Base-by-base conservation (phyloP, 2,888 invertebrate genomes). In the Rhopalosiphum nymphaeae region DNA sequence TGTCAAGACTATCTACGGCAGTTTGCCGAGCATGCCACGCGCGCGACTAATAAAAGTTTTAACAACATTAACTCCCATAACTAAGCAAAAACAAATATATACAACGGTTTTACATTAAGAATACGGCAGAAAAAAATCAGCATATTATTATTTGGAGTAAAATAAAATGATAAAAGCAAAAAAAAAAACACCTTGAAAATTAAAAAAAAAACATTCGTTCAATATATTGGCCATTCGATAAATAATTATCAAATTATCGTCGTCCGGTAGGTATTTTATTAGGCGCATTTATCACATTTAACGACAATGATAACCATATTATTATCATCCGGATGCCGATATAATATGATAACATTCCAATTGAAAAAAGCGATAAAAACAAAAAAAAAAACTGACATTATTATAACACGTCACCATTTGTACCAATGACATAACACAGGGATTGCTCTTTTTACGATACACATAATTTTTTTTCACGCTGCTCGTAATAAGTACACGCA, bases 21-120 rank as follows among this genome's bases (percentile, higher is more conserved):
- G 61, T 67, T n/a, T 67, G n/a, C 26, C 26, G 46, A 78, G 78
- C 36, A 91, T 84, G 53, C 78, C 42, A 91, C 44, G 85, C n/a
- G 85, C n/a, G 46, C 57, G 29, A 87, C 44, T 61, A 61, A 87
- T 87, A 86, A 92, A 92, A 92, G 92, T 92, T 92, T 92, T 86
- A 92, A 87, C 61, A 92, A 92, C 86, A 49, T 92, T 86, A 92
- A 87, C 46, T 89, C 49, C 5, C 89, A 86, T 93, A 88, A 93
- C 61, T 21, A 78, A 89, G 46, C 42, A 36, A 44, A 89, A 93
- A 57, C 92, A 87, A 61, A 46, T 85, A 88, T 61, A 88, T 46
- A 93, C 78, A 89, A 89, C 36, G 29, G 36, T 88, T 88, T 13
- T 46, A 61, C 93, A 53, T 46, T 88, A 93, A 89, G 46, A 89